Percentiles rank a stretch among this genome's conserved stretches.
Conservation (phyloP, 2,888 invertebrate genomes). For the Cosmia trapezina region DNA sequence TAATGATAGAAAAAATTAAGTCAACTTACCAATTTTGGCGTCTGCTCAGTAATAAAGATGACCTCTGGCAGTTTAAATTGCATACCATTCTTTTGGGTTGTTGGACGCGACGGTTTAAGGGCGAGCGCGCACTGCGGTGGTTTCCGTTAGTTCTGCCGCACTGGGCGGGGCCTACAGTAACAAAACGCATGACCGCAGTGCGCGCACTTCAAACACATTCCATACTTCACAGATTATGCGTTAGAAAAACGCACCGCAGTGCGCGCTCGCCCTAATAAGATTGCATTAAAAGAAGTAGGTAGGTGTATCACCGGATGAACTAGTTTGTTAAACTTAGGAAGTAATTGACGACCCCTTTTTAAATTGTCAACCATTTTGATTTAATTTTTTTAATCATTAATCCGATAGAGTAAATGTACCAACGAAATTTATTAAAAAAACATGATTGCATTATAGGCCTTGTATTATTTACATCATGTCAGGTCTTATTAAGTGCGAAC, state of each 20-base stretch:
- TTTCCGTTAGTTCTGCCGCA: too few species aligned
- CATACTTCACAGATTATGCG: too few species aligned
- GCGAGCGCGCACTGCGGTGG: too few species aligned
- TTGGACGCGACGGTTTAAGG: not conserved
- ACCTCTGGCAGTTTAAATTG: not conserved
- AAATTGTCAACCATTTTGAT: not conserved
- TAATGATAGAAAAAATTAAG: slow-evolving; percentile 17
- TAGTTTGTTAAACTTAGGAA: not conserved
- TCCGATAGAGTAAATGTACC: too few species aligned
- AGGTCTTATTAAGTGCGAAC: slow-evolving; percentile 5
- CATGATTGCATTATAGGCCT: slow-evolving; percentile 5
- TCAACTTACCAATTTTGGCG: not conserved
- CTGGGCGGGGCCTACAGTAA: too few species aligned
- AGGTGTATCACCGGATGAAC: not conserved
- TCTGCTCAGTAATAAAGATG: not conserved
- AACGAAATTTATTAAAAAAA: not conserved
- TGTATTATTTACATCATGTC: slow-evolving; percentile 2
- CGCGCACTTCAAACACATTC: too few species aligned
- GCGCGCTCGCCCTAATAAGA: too few species aligned
- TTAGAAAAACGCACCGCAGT: too few species aligned
- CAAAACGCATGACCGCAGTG: too few species aligned
- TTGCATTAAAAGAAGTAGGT: slow-evolving; percentile 1
- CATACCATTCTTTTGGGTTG: not conserved
- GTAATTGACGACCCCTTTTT: not conserved
- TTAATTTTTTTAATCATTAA: not conserved